phyloP scores from a whole-genome alignment of 2,888 invertebrate species.

The Agonopterix arenella region DNA sequence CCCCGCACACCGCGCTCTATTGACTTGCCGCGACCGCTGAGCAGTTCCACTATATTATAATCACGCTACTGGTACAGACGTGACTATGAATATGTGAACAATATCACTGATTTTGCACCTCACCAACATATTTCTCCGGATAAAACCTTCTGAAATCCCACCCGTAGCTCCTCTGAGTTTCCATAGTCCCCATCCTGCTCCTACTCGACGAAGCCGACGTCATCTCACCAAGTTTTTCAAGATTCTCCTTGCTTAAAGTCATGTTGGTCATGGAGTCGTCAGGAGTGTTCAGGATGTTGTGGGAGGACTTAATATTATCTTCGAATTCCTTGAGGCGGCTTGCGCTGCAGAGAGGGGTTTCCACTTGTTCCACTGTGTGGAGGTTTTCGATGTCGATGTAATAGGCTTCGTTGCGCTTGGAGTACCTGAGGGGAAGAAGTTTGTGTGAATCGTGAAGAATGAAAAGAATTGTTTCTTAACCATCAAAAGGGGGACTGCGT shows the following conservation, averaged over 20 bases:
- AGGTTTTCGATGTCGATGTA: constrained; percentile 79
- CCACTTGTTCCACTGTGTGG: constrained; percentile 80
- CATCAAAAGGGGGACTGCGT: too few relatives aligned
- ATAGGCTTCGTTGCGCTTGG: constrained; percentile 75
- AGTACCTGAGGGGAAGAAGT: constrained; percentile 54
- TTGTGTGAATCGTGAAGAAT: constrained; percentile 5
- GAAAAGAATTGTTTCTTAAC: too few relatives aligned
- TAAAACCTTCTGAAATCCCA: constrained; percentile 54
- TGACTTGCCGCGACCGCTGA: too few relatives aligned
- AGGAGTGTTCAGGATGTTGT: constrained; percentile 35
- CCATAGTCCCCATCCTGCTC: constrained; percentile 33
- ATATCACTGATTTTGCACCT: background rate
- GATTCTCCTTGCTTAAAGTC: constrained; percentile 37
- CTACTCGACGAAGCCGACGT: constrained; percentile 47
- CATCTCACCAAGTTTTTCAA: background rate
- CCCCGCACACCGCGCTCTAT: too few relatives aligned
- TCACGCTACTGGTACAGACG: too few relatives aligned
- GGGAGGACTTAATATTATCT: constrained; percentile 49
- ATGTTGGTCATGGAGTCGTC: constrained; percentile 38
- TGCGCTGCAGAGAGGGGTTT: constrained; percentile 88
- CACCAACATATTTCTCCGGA: constrained; percentile 33
- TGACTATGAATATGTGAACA: too few relatives aligned
- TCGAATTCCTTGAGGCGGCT: constrained; percentile 75
- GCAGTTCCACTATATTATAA: too few relatives aligned
- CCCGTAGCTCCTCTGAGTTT: constrained; percentile 53